Evolutionary conservation across 2,797 vertebrate genomes (phyloP), one percentile per base, ranked within the genome.

Genomic region (Argyrosomus regius): DNA sequence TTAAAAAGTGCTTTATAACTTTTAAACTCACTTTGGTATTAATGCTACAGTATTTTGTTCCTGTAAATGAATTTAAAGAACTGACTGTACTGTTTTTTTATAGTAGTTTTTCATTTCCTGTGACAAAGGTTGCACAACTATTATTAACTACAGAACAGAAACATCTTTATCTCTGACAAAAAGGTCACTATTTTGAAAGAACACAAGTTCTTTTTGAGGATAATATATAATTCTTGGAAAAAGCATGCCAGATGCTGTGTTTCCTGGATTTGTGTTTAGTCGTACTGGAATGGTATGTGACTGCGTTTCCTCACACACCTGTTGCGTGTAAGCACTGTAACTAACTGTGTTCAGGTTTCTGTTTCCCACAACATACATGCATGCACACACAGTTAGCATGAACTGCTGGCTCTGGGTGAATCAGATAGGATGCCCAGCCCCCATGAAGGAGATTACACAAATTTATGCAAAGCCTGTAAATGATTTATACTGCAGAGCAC

Each of bases 381-480:
- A 35, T 35, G 56, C 41, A 56, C 62, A 67, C 60, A 56, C 45
- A 73, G 72, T 46, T 56, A 46, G 49, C 75, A 49, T 17, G 63
- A 75, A 82, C 76, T 81, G 78, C 70, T 41, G 71, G 75, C 74
- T 92, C 80, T 65, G 85, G 87, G 75, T 88, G 87, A 92, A 88
- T 94, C 87, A 81, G 88, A 90, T 87, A 67, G 81, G 72, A 81
- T 70, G 82, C 87, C 90, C 88, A 86, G 89, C 88, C 92, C 88
- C 92, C 90, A 88, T 53, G 75, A 88, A 92, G 85, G 79, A 93
- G 91, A 94, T 94, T 92, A 93, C 91, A 93, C 93, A 94, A 93
- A 95, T 94, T 83, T 94, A 95, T 94, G 92, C 92, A 94, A 94
- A 95, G 91, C 93, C 89, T 92, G 88, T 95, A 94, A 91, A 93